Evolutionary conservation across 2,113 vertebrate genomes (phyloP), one percentile per base, ranked within the genome.

Genomic region (Caloenas nicobarica): DNA sequence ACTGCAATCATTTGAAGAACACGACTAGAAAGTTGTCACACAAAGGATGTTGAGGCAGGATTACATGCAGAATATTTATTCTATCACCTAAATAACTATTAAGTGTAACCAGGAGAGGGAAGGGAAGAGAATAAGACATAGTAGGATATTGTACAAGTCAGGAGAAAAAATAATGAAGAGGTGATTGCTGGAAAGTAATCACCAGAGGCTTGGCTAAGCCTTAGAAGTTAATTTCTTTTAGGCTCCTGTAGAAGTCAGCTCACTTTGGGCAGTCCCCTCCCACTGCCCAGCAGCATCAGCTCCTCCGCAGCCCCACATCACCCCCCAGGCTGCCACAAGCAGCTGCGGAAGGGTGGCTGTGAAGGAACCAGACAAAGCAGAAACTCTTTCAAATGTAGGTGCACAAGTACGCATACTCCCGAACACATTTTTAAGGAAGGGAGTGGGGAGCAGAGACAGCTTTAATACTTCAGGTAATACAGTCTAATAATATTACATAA

Each of bases 401-500:
- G 34, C 34, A 56, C 36, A 84, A 65, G 21, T 42, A 54, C 31
- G 81, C 8, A 8, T 23, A 5, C 14, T 73, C 21, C n/a, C 50
- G 31, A 76, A 77, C 2, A 21, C 10, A 29, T 36, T 36, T 34
- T 46, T 57, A 42, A 17, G 11, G 7, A 9, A 5, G 5, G 3
- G 8, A 1, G 4, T 3, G 7, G 10, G 10, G 8, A 5, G 5
- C 7, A 19, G 10, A 23, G 16, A 61, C 12, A 68, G 13, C 25
- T 42, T 61, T 31, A 57, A 31, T 31, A 9, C 11, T 71, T 66
- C n/a, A 23, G 16, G 22, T 51, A 79, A 48, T 14, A 44, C 9
- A 82, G 13, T 24, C 40, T 65, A 44, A 64, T 24, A 60, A 34
- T 50, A 69, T 50, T 48, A 56, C 25, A 36, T 3, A 6, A 33